A percentile compares a stretch with the other conserved stretches of the same genome.
Evolutionary conservation across 2,888 invertebrate species (phyloP).

Genomic region (Eupeodes latifasciatus): DNA sequence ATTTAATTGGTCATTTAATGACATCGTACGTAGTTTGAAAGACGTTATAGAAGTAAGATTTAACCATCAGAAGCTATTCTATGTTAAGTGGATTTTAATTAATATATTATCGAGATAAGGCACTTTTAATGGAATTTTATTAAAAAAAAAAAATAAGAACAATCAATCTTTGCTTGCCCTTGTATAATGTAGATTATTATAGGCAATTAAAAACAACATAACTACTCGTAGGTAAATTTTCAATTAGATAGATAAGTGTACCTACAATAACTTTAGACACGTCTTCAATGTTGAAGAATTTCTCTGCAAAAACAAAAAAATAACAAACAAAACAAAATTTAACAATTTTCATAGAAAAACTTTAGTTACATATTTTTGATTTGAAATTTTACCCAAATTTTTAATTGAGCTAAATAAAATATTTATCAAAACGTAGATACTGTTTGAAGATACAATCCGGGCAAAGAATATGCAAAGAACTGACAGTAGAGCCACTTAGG

Average conservation of each 20-base stretch:
- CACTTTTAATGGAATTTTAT: slow-evolving; percentile 3
- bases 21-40: slow-evolving; percentile 34
- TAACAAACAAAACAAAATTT: too few relatives aligned
- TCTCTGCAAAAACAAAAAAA: too few relatives aligned
- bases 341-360: too few relatives aligned
- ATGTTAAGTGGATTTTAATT: slow-evolving; percentile 31
- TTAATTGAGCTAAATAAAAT: too few relatives aligned
- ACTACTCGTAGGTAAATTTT: not conserved
- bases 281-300: too few relatives aligned
- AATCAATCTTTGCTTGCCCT: not conserved
- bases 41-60: slow-evolving; percentile 14
- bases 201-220: not conserved
- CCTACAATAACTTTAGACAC: too few relatives aligned
- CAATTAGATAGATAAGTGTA: not conserved
- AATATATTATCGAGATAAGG: not conserved
- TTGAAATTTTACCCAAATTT: too few relatives aligned
- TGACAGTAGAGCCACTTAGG: too few relatives aligned
- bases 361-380: too few relatives aligned
- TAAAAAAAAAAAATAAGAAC: not conserved
- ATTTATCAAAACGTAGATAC: too few relatives aligned
- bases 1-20: slow-evolving; percentile 45
- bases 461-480: too few relatives aligned
- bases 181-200: not conserved
- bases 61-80: slow-evolving; percentile 3
- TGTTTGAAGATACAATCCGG: too few relatives aligned